phyloP scores from a whole-genome alignment of 2,797 vertebrate species.

The Aphelocoma californica region DNA sequence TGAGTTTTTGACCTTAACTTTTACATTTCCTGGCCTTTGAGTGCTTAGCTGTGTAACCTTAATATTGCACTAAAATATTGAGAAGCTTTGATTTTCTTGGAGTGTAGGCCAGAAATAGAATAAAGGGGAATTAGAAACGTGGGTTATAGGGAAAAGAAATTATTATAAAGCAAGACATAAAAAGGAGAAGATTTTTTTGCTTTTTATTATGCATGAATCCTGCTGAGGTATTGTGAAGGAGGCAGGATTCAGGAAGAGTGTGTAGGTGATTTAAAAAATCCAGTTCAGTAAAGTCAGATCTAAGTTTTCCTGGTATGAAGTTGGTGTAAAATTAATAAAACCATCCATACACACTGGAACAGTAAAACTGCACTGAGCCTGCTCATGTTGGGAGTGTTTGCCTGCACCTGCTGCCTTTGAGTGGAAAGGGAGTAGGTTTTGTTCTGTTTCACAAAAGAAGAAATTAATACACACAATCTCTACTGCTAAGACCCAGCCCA shows the following conservation, averaged over 20 bases:
- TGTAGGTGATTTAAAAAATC: background rate
- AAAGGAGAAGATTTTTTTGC: background rate
- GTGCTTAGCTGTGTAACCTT: background rate
- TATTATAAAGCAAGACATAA: background rate
- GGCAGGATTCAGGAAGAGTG: background rate
- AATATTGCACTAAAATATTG: background rate
- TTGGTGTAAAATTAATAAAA: background rate
- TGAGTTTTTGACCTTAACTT: constrained; percentile 5
- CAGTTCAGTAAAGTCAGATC: background rate
- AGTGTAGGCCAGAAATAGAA: background rate
- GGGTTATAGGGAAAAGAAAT: background rate
- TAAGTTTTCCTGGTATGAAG: background rate
- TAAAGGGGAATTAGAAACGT: background rate
- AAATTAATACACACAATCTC: background rate
- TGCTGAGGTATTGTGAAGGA: background rate
- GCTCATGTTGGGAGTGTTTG: background rate
- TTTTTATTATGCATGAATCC: background rate
- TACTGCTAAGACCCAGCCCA: background rate
- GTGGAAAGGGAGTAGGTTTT: background rate
- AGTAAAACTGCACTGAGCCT: background rate
- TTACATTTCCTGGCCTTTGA: constrained; percentile 3
- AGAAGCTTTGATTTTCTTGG: background rate
- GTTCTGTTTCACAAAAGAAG: background rate
- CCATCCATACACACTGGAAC: background rate
- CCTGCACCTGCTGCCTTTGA: background rate